phyloP scores from a whole-genome alignment of 2,797 vertebrate genomes.

The Lithobates sylvaticus region DNA sequence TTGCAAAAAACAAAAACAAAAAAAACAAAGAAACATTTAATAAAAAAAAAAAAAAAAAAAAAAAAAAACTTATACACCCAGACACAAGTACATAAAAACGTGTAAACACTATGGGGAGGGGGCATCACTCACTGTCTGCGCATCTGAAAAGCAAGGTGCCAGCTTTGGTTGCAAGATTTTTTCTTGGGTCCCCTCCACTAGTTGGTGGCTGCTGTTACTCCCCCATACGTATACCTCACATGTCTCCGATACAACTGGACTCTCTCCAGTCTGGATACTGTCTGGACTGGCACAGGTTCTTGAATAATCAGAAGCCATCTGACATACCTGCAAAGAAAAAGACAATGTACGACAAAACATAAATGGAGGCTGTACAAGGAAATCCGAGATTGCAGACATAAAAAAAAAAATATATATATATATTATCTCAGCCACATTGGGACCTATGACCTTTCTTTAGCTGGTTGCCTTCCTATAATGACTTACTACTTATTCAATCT shows the following conservation, averaged over 20 bases:
- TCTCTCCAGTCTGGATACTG: constrained; percentile 92
- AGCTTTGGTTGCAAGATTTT: constrained; percentile 84
- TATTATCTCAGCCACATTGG: too few relatives aligned
- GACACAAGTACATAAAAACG: not conserved
- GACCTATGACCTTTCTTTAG: too few relatives aligned
- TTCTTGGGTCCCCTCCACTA: constrained; percentile 85
- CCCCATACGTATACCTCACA: constrained; percentile 95
- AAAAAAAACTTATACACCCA: too few relatives aligned
- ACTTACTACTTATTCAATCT: too few relatives aligned
- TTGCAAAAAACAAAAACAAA: not conserved
- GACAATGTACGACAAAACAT: not conserved
- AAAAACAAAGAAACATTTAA: not conserved
- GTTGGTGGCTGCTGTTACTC: constrained; percentile 84
- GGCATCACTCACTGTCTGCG: constrained; percentile 79
- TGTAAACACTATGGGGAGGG: not conserved
- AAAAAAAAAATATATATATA: too few relatives aligned
- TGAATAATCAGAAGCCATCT: constrained; percentile 98
- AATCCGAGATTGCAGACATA: not conserved
- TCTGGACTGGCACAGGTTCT: constrained; percentile 96
- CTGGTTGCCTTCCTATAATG: too few relatives aligned
- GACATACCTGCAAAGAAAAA: constrained; percentile 83
- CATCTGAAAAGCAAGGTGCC: constrained; percentile 85
- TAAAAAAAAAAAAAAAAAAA: too few relatives aligned
- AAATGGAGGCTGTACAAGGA: not conserved
- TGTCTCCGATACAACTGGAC: constrained; percentile 91